A percentile compares a stretch with the other conserved stretches of the same genome.
Conservation (phyloP, 1,140 invertebrate species). For the Agrilus planipennis region DNA sequence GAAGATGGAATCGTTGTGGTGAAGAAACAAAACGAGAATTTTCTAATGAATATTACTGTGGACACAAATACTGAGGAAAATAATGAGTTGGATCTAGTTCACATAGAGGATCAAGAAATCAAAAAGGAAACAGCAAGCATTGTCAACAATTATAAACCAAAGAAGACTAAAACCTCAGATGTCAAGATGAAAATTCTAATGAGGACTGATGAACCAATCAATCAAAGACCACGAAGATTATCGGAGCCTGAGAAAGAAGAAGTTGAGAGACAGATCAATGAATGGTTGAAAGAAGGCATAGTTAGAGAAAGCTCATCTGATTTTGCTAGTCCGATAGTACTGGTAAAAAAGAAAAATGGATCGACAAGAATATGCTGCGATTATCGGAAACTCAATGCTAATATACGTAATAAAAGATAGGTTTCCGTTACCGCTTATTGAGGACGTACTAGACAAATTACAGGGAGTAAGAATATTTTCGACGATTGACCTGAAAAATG, state of each 20-base stretch:
- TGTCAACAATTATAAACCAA: constrained; percentile 9
- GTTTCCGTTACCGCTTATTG: constrained; percentile 23
- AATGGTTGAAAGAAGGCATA: constrained; percentile 15
- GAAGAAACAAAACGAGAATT: not conserved
- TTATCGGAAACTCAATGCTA: constrained; percentile 38
- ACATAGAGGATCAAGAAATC: not conserved
- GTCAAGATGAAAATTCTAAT: constrained; percentile 14
- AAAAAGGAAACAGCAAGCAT: constrained; percentile 8
- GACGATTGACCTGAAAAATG: constrained; percentile 28
- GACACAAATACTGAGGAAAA: not conserved
- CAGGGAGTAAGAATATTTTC: constrained; percentile 16
- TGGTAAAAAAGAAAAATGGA: constrained; percentile 35
- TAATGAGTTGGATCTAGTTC: not conserved
- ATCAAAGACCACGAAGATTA: no score
- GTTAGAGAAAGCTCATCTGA: constrained; percentile 24
- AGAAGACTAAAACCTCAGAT: no score
- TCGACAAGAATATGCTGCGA: constrained; percentile 37
- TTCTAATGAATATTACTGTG: constrained; percentile 2
- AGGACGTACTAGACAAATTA: constrained; percentile 17
- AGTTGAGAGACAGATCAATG: constrained; percentile 11
- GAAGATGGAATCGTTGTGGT: not conserved
- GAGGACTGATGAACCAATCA: constrained; percentile 19
- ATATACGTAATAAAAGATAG: constrained; percentile 23
- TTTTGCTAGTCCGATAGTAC: constrained; percentile 35
- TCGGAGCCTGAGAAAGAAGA: constrained; percentile 12